Evolutionary conservation across 2,888 invertebrate species (phyloP), one percentile per base, ranked within the genome.

Genomic region (Thymelicus sylvestris): DNA sequence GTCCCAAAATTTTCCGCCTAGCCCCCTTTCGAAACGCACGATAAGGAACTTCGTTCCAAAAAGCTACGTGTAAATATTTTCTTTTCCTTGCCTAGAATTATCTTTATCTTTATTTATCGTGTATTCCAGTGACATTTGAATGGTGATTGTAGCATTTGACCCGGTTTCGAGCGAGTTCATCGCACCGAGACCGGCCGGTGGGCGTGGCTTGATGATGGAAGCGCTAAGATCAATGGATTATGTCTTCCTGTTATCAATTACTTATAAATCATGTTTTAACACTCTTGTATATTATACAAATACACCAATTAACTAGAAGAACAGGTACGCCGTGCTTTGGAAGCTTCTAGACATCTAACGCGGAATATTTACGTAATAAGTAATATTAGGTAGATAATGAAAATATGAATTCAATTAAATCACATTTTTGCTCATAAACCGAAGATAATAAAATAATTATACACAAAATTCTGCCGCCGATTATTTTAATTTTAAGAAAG

Each of bases 151-250:
- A 15, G 57, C 69, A 59, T 69, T 64, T 87, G 88, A 89, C 88
- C 88, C 75, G 83, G 79, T 84, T 88, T 80, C 76, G 65, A 67
- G 73, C 78, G 79, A 74, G 89, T 87, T 88, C 88, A 86, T 79
- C 78, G 85, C 74, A 84, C 86, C 80, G 77, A 67, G 67, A 44
- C 48, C 55, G 55, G 62, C 68, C 59, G 67, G 83, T 83, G 87
- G 87, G 87, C 83, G 88, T 87, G 86, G 55, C 24, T 78, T 85
- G 72, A 71, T 76, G 76, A 75, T 75, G 78, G 76, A 78, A 79
- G 68, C 75, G 71, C 68, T 74, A 65, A 68, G 67, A 76, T 74
- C 74, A 74, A 69, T 57, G 68, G 38, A 62, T 60, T 55, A 41
- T 48, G 39, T 67, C 60, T 38, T 52, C n/a, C 39, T 39, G 41